phyloP scores from a whole-genome alignment of 2,113 vertebrate species.

The Nannospalax galili region DNA sequence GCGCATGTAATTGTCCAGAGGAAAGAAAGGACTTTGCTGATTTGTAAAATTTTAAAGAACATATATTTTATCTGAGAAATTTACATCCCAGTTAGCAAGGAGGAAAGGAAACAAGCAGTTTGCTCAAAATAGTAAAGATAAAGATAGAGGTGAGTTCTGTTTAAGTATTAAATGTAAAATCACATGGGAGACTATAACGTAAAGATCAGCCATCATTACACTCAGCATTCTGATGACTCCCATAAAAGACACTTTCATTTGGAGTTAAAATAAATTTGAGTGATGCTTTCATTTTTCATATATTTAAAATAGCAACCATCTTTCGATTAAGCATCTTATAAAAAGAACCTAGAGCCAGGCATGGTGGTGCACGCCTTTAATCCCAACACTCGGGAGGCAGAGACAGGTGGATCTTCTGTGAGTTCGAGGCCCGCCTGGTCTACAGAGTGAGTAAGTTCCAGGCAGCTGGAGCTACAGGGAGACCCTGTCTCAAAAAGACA shows the following conservation, averaged over 20 bases:
- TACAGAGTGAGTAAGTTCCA: too few relatives aligned
- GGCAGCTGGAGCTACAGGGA: too few relatives aligned
- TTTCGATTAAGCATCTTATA: not conserved
- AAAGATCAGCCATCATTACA: not conserved
- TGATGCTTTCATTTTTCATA: not conserved
- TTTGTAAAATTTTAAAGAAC: not conserved
- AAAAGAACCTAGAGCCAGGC: not conserved
- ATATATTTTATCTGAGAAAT: not conserved
- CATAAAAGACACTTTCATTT: not conserved
- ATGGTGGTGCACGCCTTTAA: too few relatives aligned
- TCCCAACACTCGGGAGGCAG: too few relatives aligned
- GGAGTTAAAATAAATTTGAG: not conserved
- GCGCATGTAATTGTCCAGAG: not conserved
- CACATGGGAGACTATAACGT: not conserved
- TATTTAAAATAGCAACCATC: slow-evolving; percentile 6
- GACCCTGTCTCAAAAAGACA: too few relatives aligned
- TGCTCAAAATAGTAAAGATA: not conserved
- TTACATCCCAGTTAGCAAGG: not conserved
- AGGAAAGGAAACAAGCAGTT: not conserved
- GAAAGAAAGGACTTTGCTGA: not conserved
- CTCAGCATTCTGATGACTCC: not conserved
- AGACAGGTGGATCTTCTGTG: too few relatives aligned
- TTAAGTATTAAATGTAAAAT: not conserved
- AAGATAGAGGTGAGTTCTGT: not conserved
- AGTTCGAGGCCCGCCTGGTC: too few relatives aligned